These are phyloP conservation scores for Phylloscopus trochilus DNA, from an alignment of 2,113 vertebrate species.

Conservation along the genomic window DNA sequence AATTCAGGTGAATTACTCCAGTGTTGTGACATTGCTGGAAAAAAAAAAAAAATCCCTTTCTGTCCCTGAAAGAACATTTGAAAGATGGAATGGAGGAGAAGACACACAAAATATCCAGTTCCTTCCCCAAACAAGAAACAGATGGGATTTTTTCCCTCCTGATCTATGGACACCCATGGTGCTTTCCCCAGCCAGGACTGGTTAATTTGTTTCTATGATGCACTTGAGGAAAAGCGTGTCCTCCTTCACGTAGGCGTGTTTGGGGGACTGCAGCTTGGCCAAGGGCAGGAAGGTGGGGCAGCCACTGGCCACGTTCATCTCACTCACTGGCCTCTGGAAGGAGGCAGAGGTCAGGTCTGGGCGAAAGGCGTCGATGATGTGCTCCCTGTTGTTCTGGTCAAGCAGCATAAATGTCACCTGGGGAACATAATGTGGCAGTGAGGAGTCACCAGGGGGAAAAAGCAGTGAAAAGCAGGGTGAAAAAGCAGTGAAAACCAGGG, in stretches of 20 bases:
- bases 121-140: neutral
- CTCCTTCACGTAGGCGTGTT: conserved; percentile 75
- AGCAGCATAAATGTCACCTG: conserved; percentile 84
- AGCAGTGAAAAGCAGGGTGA: too few species aligned
- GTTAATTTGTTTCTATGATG: conserved; percentile 70
- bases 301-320: conserved; percentile 82
- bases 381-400: conserved; percentile 80
- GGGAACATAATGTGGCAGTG: neutral
- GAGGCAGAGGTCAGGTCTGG: conserved; percentile 74
- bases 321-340: conserved; percentile 75
- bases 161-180: neutral
- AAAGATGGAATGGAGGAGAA: neutral
- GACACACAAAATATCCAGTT: neutral
- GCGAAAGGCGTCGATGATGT: conserved; percentile 74
- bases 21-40: neutral
- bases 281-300: conserved; percentile 79
- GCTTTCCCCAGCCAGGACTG: neutral
- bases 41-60: neutral
- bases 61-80: neutral
- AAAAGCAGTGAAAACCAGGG: too few species aligned
- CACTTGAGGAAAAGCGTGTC: conserved; percentile 82
- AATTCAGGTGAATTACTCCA: neutral
- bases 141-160: neutral
- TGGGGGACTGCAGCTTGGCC: conserved; percentile 70
- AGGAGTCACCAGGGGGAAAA: neutral